phyloP scores from a whole-genome alignment of 2,113 vertebrate genomes.

The Opisthocomus hoazin region DNA sequence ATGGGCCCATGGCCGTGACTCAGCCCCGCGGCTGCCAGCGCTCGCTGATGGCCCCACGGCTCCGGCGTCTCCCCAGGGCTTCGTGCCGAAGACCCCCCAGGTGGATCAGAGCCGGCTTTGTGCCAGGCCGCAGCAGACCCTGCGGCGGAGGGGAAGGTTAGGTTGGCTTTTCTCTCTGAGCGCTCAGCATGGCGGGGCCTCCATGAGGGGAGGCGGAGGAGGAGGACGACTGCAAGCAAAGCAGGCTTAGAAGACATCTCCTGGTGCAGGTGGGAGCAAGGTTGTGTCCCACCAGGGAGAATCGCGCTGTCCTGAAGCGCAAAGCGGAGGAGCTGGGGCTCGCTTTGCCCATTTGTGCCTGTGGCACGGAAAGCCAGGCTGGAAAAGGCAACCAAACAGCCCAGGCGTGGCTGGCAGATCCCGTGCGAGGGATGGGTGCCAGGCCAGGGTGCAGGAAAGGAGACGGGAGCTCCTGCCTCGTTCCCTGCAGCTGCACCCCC shows the following conservation, averaged over 20 bases:
- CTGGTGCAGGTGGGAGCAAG: not conserved
- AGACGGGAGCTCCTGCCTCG: not conserved
- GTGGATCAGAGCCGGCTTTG: not conserved
- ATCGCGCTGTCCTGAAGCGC: not conserved
- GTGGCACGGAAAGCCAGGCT: not conserved
- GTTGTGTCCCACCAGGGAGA: not conserved
- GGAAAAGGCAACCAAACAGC: not conserved
- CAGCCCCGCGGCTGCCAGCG: not conserved
- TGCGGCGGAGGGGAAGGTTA: not conserved
- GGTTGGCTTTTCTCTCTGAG: not conserved
- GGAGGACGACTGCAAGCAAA: not conserved
- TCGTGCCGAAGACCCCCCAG: not conserved
- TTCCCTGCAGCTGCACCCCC: not conserved
- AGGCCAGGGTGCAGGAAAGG: not conserved
- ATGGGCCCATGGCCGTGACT: not conserved
- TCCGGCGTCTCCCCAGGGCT: not conserved
- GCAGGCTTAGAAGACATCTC: not conserved
- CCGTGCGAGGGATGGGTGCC: rapidly evolving
- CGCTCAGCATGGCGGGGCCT: rapidly evolving
- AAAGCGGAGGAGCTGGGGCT: not conserved
- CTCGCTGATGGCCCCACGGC: rapidly evolving
- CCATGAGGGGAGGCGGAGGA: not conserved
- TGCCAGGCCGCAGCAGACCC: not conserved
- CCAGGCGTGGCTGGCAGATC: not conserved
- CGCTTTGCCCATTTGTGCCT: rapidly evolving